phyloP scores from a whole-genome alignment of 2,113 vertebrate species.

The Prolemur simus region DNA sequence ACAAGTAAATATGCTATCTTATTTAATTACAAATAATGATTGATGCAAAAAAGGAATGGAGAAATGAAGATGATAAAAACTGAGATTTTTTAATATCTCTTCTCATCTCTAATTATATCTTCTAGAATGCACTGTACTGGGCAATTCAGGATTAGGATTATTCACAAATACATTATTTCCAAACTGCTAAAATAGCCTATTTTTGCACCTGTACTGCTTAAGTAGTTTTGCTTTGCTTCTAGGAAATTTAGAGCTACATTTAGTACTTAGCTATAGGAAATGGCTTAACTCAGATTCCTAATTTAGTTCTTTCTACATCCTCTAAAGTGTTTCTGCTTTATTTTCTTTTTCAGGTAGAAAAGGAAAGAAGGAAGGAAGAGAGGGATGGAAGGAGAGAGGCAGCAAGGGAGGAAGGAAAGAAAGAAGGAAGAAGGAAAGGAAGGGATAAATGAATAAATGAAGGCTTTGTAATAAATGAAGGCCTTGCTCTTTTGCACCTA shows the following conservation, averaged over 20 bases:
- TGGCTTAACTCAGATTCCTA: not conserved
- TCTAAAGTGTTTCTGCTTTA: slow-evolving; percentile 10
- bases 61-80: not conserved
- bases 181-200: not conserved
- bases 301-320: not conserved
- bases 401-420: not conserved
- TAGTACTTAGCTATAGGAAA: not conserved
- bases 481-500: not conserved
- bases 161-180: slow-evolving; percentile 5
- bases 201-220: not conserved
- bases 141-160: not conserved
- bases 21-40: not conserved
- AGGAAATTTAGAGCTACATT: not conserved
- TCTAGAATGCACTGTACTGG: not conserved
- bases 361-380: not conserved
- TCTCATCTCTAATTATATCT: not conserved
- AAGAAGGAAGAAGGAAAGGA: not conserved
- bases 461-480: not conserved
- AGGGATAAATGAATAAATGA: not conserved
- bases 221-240: not conserved
- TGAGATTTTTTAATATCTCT: not conserved
- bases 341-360: not conserved
- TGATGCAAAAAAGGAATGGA: not conserved
- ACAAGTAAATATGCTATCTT: not conserved
- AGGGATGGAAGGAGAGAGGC: not conserved